phyloP scores from a whole-genome alignment of 2,797 vertebrate species.

The Catostomus latipinnis region DNA sequence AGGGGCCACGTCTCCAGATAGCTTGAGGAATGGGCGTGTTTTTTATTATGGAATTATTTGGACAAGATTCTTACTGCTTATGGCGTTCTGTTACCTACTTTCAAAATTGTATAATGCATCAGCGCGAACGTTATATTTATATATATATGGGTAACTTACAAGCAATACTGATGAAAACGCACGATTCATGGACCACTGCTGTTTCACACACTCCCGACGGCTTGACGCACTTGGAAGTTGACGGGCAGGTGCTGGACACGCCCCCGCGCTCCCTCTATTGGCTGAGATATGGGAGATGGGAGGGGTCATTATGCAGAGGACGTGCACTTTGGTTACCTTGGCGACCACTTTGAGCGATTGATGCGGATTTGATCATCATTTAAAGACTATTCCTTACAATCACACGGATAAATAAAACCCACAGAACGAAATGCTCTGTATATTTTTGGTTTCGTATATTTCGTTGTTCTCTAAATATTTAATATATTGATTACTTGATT shows the following conservation, averaged over 20 bases:
- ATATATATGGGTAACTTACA: not conserved
- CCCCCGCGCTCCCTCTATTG: constrained; percentile 9
- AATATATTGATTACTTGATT: too few relatives aligned
- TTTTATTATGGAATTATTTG: not conserved
- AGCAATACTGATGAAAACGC: not conserved
- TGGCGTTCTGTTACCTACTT: not conserved
- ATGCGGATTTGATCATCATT: not conserved
- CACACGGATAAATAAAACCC: too few relatives aligned
- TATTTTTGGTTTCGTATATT: too few relatives aligned
- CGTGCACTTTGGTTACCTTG: constrained; percentile 35
- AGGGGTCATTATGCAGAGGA: not conserved
- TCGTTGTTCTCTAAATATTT: too few relatives aligned
- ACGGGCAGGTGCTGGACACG: constrained; percentile 15
- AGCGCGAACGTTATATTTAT: not conserved
- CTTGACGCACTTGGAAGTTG: constrained; percentile 25
- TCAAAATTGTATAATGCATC: not conserved
- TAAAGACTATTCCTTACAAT: too few relatives aligned
- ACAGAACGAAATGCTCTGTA: too few relatives aligned
- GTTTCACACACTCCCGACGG: not conserved
- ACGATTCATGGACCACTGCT: not conserved
- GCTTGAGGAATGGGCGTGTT: constrained; percentile 6
- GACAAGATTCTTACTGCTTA: not conserved
- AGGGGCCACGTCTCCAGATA: constrained; percentile 9
- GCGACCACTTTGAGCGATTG: constrained; percentile 7
- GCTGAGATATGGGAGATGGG: not conserved